Evolutionary conservation across 1,140 invertebrate species (phyloP).

Genomic region (Sweltsa coloradensis): DNA sequence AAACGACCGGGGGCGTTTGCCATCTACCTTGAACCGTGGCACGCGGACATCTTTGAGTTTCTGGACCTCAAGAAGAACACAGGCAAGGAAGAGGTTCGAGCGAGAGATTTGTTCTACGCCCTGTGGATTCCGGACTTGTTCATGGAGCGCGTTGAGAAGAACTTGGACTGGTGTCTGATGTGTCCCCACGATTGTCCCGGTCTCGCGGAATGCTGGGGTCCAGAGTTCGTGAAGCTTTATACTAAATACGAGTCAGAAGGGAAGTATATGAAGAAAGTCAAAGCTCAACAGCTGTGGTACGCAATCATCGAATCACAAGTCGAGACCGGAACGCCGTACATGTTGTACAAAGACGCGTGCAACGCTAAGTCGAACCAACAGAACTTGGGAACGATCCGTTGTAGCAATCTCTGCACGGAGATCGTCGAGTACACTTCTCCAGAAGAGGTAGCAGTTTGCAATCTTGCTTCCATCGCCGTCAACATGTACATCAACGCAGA

Average conservation of each 20-base stretch:
- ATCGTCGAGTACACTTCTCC: conserved; percentile 86
- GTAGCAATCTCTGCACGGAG: conserved; percentile 97
- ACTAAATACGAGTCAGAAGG: conserved; percentile 52
- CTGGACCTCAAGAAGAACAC: conserved; percentile 90
- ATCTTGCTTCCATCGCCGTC: conserved; percentile 95
- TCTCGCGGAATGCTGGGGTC: conserved; percentile 83
- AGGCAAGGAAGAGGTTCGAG: conserved; percentile 84
- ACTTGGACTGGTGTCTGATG: conserved; percentile 91
- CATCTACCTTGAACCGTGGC: conserved; percentile 98
- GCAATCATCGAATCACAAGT: conserved; percentile 92
- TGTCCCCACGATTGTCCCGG: conserved; percentile 91
- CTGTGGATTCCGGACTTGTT: conserved; percentile 99
- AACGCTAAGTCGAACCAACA: conserved; percentile 97
- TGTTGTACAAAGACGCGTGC: conserved; percentile 96
- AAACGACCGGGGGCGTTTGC: conserved; percentile 97
- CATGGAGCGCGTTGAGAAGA: conserved; percentile 87
- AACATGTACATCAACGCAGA: conserved; percentile 85
- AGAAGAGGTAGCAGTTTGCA: conserved; percentile 95
- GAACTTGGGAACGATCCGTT: conserved; percentile 97
- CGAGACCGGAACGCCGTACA: conserved; percentile 97
- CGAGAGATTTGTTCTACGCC: conserved; percentile 94
- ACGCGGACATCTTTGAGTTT: conserved; percentile 94
- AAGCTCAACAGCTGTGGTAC: conserved; percentile 85
- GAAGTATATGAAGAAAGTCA: conserved; percentile 58
- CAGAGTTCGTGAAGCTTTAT: conserved; percentile 89